Base-by-base conservation (phyloP, 2,797 vertebrate species). In the Erethizon dorsatum region DNA sequence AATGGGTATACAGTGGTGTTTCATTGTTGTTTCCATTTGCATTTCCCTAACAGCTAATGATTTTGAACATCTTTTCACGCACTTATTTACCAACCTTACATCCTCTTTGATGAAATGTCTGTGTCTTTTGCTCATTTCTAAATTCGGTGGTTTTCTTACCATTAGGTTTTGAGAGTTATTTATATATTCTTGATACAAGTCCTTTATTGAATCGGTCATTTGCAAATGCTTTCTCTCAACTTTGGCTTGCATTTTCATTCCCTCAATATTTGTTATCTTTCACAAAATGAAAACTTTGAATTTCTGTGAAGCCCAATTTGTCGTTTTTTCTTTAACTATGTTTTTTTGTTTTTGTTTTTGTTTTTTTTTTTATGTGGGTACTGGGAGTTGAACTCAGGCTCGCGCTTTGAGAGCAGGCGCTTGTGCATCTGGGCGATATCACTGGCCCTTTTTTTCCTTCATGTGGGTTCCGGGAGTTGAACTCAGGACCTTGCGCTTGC, bases 221-320 rank as follows among this genome's bases (percentile, higher is more conserved):
- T 88, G 56, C 24, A 97, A 93, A 87, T 79, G 77, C 8, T 91
- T 80, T 91, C 24, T 85, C 45, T 94, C 28, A 31, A 63, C 41
- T 9, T 93, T 71, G 47, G 31, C 52, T 85, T 78, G 20, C 73
- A 77, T 83, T 96, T 77, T 73, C 71, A 95, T 61, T 93, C 17
- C 89, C 82, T 83, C 69, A 95, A 90, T 24, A 37, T 31, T 31
- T 47, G 73, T 14, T 83, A 22, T 88, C 20, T 61, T 95, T 91
- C 73, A 83, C 20, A 87, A 8, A 88, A 22, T 47, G 73, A 93
- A 65, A 92, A 47, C 28, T 82, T 89, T 90, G 45, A 86, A 37
- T 94, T 90, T 84, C 65, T 90, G 79, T 52, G 17, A 90, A 83
- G 45, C 77, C 33, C 28, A 41, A 86, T 77, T 67, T 77, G 37